phyloP scores from a whole-genome alignment of 2,888 invertebrate species.

The Tanypteryx hageni region DNA sequence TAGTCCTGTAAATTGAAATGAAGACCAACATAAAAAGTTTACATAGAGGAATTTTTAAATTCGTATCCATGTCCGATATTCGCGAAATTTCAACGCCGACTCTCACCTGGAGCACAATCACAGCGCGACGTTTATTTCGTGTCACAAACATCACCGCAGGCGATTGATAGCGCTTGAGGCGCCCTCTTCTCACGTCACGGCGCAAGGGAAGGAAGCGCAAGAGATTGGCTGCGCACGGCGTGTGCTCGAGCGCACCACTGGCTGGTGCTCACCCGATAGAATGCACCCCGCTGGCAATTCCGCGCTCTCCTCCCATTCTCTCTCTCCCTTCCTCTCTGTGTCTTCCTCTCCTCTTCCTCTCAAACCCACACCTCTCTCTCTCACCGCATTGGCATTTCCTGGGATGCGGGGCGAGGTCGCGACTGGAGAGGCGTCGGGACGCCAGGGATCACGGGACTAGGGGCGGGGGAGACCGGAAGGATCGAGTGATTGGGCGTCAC shows the following conservation, averaged over 20 bases:
- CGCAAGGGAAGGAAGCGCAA: slow-evolving; percentile 53
- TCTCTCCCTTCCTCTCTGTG: neutral
- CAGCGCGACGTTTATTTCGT: neutral
- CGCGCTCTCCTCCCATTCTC: neutral
- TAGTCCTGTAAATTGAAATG: too few relatives aligned
- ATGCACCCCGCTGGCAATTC: neutral
- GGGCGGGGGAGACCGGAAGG: slow-evolving; percentile 6
- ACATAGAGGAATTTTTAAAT: too few relatives aligned
- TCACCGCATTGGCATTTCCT: slow-evolving; percentile 53
- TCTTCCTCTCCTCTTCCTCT: neutral
- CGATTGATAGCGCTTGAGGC: slow-evolving; percentile 42
- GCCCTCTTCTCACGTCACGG: neutral
- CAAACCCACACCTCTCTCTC: neutral
- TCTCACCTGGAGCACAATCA: neutral
- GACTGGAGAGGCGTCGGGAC: slow-evolving; percentile 55
- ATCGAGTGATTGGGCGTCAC: slow-evolving; percentile 60
- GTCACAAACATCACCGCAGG: neutral
- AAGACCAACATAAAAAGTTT: too few relatives aligned
- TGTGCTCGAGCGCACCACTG: neutral
- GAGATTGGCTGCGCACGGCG: slow-evolving; percentile 40
- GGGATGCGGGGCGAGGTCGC: slow-evolving; percentile 33
- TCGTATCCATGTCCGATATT: too few relatives aligned
- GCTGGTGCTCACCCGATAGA: neutral
- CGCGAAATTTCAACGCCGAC: neutral
- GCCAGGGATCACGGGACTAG: slow-evolving; percentile 14